Base-by-base conservation (phyloP, 2,888 invertebrate species). In the Melikaiella ostensackeni region DNA sequence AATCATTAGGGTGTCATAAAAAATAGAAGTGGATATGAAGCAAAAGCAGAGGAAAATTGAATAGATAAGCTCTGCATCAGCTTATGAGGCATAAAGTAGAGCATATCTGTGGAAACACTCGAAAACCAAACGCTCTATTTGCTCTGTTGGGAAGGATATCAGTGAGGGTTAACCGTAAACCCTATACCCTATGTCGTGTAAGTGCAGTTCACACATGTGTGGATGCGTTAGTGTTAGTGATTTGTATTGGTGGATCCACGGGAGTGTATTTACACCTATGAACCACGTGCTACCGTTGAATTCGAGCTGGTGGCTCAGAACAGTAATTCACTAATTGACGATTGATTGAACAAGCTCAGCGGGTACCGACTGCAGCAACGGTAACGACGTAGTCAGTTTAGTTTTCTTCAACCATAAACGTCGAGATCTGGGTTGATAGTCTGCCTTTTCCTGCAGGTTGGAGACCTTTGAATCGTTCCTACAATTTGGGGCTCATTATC, bases 311-410 rank as follows among this genome's bases (percentile, higher is more conserved):
- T 76, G 74, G 76, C 78, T 77, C 79, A 62, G 75, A 76, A 80
- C 76, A 76, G 81, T 81, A 82, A 84, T 85, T 84, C 82, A 81
- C 83, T 85, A 85, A 86, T 83, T 85, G 85, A 81, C 82, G 81
- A 82, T 83, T 83, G 83, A 86, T 85, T 82, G 83, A 80, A 79
- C 62, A 79, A 74, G 80, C 77, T 80, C 73, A 75, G 66, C 73
- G 74, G 75, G 79, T 66, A 63, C 35, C 73, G 30, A 50, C 75
- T 70, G 42, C 16, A 64, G 24, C 64, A n/a, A 38, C 35, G 35
- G 3, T 63, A 63, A 38, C 24, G 38, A 73, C 38, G 11, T 35
- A 9, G 24, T 74, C 46, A 74, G n/a, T 38, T 27, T 30, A 27
- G 50, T 61, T n/a, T 74, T 59, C 27, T 59, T n/a, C 24, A 57